Conservation (phyloP, 2,113 vertebrate species). For the Ochotona curzoniae region DNA sequence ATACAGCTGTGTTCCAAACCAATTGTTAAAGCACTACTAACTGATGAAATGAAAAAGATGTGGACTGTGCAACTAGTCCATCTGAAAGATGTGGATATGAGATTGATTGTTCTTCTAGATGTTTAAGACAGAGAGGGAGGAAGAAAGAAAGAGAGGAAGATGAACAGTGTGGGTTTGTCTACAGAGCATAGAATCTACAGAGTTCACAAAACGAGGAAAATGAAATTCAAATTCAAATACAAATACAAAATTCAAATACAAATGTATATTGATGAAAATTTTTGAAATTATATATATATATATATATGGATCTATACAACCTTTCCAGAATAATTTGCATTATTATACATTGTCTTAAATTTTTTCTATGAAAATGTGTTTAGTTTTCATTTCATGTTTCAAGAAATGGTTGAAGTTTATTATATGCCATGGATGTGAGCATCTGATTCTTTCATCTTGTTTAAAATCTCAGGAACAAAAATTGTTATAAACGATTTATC, state of each 20-base stretch:
- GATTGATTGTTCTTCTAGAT: not conserved
- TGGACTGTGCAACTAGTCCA: not conserved
- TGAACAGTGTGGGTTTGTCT: rapidly evolving
- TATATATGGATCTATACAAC: no score
- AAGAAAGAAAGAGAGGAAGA: not conserved
- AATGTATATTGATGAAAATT: no score
- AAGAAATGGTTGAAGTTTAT: no score
- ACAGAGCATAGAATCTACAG: not conserved
- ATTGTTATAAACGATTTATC: not conserved
- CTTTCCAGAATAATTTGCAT: no score
- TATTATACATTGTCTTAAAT: no score
- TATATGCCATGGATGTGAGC: not conserved
- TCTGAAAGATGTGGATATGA: not conserved
- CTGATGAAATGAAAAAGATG: not conserved
- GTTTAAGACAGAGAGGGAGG: not conserved
- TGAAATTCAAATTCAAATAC: no score
- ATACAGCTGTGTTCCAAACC: not conserved
- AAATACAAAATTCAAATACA: no score
- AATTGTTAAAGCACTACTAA: not conserved
- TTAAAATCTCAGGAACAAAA: not conserved
- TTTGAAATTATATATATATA: no score
- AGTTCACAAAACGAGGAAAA: no score
- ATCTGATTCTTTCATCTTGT: not conserved
- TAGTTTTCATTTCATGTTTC: no score
- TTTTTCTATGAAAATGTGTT: no score